Evolutionary conservation across 2,797 vertebrate species (phyloP).

Genomic region (Malacoraja senta): DNA sequence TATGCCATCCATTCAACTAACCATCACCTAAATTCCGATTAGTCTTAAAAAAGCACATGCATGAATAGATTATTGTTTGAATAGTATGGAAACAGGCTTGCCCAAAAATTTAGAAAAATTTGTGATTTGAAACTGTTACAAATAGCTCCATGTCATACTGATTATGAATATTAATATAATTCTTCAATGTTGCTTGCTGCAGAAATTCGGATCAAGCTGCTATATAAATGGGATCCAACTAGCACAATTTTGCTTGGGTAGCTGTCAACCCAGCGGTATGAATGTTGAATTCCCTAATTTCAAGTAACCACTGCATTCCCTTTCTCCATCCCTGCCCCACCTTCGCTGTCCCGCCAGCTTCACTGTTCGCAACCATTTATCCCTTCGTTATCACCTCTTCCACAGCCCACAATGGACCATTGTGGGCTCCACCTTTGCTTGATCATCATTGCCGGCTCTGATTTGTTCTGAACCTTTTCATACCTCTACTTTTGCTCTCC

Average conservation of each 20-base stretch:
- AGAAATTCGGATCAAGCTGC: not conserved
- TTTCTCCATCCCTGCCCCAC: too few relatives aligned
- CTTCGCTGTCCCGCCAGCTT: too few relatives aligned
- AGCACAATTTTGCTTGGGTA: not conserved
- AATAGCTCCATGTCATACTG: not conserved
- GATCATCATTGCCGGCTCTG: too few relatives aligned
- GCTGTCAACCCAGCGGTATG: too few relatives aligned
- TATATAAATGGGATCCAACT: not conserved
- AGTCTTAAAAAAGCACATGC: not conserved
- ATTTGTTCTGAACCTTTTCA: too few relatives aligned
- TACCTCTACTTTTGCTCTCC: too few relatives aligned
- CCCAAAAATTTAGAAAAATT: not conserved
- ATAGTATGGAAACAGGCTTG: not conserved
- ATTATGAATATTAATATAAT: not conserved
- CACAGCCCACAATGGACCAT: too few relatives aligned
- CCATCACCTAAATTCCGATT: not conserved
- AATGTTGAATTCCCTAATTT: too few relatives aligned
- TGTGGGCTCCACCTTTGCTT: too few relatives aligned
- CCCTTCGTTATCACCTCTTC: too few relatives aligned
- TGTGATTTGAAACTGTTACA: not conserved
- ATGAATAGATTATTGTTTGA: not conserved
- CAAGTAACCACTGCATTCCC: too few relatives aligned
- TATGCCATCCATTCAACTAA: not conserved
- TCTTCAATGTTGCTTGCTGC: not conserved
- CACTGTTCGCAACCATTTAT: too few relatives aligned